These are phyloP conservation scores for Poecilobothrus nobilitatus DNA, from an alignment of 2,888 invertebrate genomes.

Conservation along the genomic window DNA sequence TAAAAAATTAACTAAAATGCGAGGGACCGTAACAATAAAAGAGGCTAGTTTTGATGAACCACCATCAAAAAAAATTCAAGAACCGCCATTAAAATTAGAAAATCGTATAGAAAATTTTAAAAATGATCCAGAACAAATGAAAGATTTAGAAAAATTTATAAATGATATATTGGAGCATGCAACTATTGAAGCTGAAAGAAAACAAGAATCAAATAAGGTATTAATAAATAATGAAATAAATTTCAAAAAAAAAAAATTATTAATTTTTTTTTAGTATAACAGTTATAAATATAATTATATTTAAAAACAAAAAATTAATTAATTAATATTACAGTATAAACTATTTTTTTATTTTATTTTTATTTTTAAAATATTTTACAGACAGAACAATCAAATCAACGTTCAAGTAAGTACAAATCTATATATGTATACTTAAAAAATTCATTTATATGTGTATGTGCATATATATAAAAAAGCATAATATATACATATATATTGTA, in stretches of 20 bases:
- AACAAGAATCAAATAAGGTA: conserved; percentile 41
- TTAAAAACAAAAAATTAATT: too few species aligned
- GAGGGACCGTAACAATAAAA: conserved; percentile 15
- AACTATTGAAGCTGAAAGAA: conserved; percentile 51
- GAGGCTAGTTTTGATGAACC: conserved; percentile 15
- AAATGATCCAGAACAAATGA: conserved; percentile 52
- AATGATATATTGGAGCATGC: conserved; percentile 54
- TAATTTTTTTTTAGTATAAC: too few species aligned
- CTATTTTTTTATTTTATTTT: too few species aligned
- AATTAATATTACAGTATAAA: too few species aligned
- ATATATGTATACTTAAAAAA: conserved; percentile 9
- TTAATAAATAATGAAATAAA: too few species aligned
- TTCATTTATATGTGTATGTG: not conserved
- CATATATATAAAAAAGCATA: too few species aligned
- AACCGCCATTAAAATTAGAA: conserved; percentile 32
- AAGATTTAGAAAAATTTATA: conserved; percentile 51
- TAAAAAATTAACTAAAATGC: not conserved
- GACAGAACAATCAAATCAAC: conserved; percentile 15
- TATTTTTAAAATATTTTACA: not conserved
- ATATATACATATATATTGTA: too few species aligned
- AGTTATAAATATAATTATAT: conserved; percentile 32
- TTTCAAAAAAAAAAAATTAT: too few species aligned
- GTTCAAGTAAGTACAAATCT: conserved; percentile 11
- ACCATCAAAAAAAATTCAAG: not conserved
- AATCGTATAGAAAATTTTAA: conserved; percentile 51